Evolutionary conservation across 2,113 vertebrate genomes (phyloP).

Genomic region (Eulemur rufifrons): DNA sequence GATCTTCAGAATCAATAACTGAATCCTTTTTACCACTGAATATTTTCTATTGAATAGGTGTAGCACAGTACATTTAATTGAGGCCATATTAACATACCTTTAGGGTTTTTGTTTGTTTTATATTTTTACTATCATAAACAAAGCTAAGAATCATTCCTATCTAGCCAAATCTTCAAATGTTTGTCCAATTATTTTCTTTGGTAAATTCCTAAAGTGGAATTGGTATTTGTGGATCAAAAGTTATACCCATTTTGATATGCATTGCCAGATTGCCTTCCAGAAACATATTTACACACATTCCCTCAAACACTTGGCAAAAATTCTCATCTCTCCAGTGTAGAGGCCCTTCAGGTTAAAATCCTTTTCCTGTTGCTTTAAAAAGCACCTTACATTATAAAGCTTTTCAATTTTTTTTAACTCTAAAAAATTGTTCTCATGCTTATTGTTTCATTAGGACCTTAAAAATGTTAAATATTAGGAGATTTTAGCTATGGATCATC

Average conservation of each 20-base stretch:
- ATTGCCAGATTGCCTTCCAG: background rate
- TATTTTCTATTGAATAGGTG: background rate
- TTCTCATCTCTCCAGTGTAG: background rate
- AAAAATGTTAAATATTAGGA: background rate
- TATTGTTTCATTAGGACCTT: background rate
- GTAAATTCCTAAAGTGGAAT: slow-evolving; percentile 39
- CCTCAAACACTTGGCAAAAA: background rate
- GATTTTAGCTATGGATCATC: background rate
- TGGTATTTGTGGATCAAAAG: background rate
- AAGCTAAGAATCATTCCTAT: background rate
- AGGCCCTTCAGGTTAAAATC: background rate
- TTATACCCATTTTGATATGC: background rate
- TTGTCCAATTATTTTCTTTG: background rate
- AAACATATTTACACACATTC: background rate
- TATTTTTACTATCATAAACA: background rate
- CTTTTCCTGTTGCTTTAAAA: background rate
- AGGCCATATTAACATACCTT: background rate
- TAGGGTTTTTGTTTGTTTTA: background rate
- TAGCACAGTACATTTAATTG: background rate
- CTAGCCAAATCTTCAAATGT: slow-evolving; percentile 8
- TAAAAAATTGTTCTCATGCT: background rate
- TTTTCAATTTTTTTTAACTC: background rate
- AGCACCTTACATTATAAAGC: background rate
- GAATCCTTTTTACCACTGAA: background rate
- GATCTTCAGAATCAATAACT: slow-evolving; percentile 15